These are phyloP conservation scores for Dendroctonus ponderosae DNA, from an alignment of 1,140 invertebrate species.

Conservation along the genomic window DNA sequence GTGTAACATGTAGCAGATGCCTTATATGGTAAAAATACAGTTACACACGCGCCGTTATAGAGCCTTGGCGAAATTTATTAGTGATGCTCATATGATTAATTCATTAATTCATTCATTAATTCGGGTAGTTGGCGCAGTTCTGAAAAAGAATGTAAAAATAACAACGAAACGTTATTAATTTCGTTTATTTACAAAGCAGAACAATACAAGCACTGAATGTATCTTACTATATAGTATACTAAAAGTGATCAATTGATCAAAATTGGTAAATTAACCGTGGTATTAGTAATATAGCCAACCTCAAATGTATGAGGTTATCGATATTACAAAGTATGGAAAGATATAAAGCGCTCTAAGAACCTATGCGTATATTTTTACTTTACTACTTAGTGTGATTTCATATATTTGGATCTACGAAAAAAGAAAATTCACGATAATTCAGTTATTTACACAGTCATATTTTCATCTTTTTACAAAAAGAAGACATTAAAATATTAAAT, in stretches of 20 bases:
- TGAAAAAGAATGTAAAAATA: background rate
- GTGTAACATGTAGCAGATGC: too few relatives aligned
- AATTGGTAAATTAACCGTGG: conserved; percentile 26
- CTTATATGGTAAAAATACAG: too few relatives aligned
- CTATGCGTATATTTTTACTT: conserved; percentile 19
- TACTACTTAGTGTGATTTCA: conserved; percentile 2
- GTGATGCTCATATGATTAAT: too few relatives aligned
- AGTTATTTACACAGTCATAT: conserved; percentile 29
- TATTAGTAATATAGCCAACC: conserved; percentile 11
- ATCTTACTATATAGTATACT: conserved; percentile 28
- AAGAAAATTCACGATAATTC: conserved; percentile 16
- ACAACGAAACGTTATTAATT: conserved; percentile 9
- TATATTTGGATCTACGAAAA: conserved; percentile 24
- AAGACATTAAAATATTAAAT: too few relatives aligned
- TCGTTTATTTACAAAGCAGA: conserved; percentile 41
- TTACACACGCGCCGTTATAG: too few relatives aligned
- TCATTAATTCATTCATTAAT: too few relatives aligned
- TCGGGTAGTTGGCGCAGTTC: too few relatives aligned
- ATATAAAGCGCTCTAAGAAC: conserved; percentile 16
- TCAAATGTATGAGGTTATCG: background rate
- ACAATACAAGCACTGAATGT: conserved; percentile 39
- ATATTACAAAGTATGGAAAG: background rate
- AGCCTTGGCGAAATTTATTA: too few relatives aligned
- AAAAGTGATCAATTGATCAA: conserved; percentile 24
- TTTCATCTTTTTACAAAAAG: conserved; percentile 16